Conservation (phyloP, 2,888 invertebrate genomes). For the Trissolcus japonicus region DNA sequence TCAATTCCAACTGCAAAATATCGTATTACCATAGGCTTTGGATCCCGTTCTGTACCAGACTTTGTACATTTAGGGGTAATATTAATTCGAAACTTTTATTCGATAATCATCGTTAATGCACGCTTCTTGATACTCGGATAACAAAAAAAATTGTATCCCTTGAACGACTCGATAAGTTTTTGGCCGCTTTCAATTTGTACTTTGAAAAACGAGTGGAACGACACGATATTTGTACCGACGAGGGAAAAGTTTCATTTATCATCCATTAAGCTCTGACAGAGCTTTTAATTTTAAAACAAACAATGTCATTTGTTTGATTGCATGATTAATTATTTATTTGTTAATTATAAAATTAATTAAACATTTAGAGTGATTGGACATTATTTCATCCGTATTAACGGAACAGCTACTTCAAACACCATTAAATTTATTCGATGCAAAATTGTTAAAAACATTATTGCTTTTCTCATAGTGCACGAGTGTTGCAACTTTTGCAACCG, state of each 20-base stretch:
- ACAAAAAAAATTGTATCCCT: too few species aligned
- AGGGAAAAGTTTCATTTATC: background rate
- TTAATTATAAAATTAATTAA: background rate
- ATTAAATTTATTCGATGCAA: too few species aligned
- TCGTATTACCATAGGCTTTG: conserved; percentile 55
- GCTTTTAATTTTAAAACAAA: background rate
- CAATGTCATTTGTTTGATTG: background rate
- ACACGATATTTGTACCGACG: conserved; percentile 13
- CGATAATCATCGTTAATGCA: conserved; percentile 12
- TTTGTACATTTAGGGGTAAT: conserved; percentile 41
- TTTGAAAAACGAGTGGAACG: conserved; percentile 7
- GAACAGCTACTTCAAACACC: too few species aligned
- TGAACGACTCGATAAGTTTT: too few species aligned
- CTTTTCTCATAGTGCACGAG: too few species aligned
- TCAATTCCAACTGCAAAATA: conserved; percentile 58
- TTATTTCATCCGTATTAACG: too few species aligned
- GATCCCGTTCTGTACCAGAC: conserved; percentile 47
- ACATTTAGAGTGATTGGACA: too few species aligned
- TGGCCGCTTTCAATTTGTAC: too few species aligned
- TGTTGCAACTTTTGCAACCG: too few species aligned
- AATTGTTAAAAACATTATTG: too few species aligned
- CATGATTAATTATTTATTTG: background rate
- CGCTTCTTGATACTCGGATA: too few species aligned
- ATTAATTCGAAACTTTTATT: conserved; percentile 40
- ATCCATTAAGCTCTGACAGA: too few species aligned